A percentile compares a stretch with the other conserved stretches of the same genome.
Conservation (phyloP, 1,140 invertebrate genomes). For the Druon quercuslanigerum region DNA sequence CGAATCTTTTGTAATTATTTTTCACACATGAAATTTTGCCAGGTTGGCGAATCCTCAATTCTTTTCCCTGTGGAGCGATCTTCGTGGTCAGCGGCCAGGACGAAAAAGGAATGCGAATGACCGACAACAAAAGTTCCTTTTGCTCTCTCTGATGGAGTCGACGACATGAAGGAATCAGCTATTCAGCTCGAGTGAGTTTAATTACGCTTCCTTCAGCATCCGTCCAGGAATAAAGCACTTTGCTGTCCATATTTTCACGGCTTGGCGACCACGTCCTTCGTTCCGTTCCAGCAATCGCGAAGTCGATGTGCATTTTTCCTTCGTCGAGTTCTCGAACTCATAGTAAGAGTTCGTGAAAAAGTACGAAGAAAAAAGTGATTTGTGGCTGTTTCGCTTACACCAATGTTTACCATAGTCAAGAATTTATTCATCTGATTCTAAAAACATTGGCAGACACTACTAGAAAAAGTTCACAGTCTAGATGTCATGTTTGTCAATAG, state of each 20-base stretch:
- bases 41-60: background rate
- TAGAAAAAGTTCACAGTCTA: too few species aligned
- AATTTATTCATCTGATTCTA: too few species aligned
- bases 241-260: constrained; percentile 59
- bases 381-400: too few species aligned
- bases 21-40: too few species aligned
- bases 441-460: too few species aligned
- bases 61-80: constrained; percentile 26
- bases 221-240: constrained; percentile 45
- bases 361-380: too few species aligned
- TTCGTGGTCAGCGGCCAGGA: constrained; percentile 35
- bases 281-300: constrained; percentile 49
- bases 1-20: too few species aligned
- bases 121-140: constrained; percentile 48
- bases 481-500: too few species aligned
- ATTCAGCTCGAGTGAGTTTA: constrained; percentile 55
- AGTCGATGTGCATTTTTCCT: constrained; percentile 36
- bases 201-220: constrained; percentile 54
- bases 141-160: constrained; percentile 36
- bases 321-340: background rate
- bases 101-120: constrained; percentile 42
- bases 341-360: background rate
- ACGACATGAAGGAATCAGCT: constrained; percentile 43
- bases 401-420: too few species aligned
- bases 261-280: constrained; percentile 56